A percentile compares a stretch with the other conserved stretches of the same genome.
Evolutionary conservation across 2,888 invertebrate species (phyloP).

Genomic region (Lottia gigantea): DNA sequence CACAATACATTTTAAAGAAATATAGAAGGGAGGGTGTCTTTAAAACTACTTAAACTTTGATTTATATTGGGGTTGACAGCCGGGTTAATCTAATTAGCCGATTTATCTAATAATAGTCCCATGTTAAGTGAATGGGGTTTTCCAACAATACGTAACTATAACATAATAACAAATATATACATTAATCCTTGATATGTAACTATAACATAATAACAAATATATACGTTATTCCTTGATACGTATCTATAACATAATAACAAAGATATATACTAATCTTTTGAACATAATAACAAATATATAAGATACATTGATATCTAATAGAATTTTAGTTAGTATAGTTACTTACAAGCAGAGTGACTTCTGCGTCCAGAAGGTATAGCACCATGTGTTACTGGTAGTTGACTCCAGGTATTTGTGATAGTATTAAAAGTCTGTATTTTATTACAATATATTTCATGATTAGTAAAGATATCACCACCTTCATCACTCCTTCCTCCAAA

Average conservation of each 20-base stretch:
- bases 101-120: too few relatives aligned
- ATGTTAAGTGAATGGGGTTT: too few relatives aligned
- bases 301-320: conserved; percentile 83
- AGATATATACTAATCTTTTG: too few relatives aligned
- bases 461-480: conserved; percentile 75
- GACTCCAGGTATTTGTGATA: conserved; percentile 76
- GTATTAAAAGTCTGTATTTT: conserved; percentile 79
- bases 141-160: conserved; percentile 75
- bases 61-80: too few relatives aligned
- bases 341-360: conserved; percentile 91
- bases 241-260: not conserved
- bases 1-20: too few relatives aligned
- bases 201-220: not conserved
- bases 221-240: not conserved
- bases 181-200: not conserved
- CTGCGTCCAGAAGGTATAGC: conserved; percentile 81
- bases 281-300: too few relatives aligned
- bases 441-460: conserved; percentile 82
- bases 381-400: conserved; percentile 73
- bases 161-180: conserved; percentile 50
- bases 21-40: too few relatives aligned
- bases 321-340: too few relatives aligned
- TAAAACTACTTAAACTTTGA: too few relatives aligned
- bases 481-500: conserved; percentile 89
- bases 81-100: too few relatives aligned